These are phyloP conservation scores for Mactra quadrangularis DNA, from an alignment of 1,140 invertebrate species.

Conservation along the genomic window DNA sequence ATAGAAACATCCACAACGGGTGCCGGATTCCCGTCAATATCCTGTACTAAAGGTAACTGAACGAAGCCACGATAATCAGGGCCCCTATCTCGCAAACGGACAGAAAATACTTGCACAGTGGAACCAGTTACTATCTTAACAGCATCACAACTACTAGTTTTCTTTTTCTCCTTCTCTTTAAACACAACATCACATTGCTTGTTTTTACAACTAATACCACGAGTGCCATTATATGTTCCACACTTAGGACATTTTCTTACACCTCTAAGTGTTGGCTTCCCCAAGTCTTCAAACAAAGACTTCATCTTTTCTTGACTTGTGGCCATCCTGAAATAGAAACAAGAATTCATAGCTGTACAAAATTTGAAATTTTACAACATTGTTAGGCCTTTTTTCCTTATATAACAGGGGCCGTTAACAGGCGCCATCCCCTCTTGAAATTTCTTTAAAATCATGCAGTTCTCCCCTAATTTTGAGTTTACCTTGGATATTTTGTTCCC, in stretches of 20 bases:
- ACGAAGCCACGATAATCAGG: constrained; percentile 91
- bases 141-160: constrained; percentile 87
- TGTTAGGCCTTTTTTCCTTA: no score
- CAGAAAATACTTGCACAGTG: constrained; percentile 88
- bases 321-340: constrained; percentile 57
- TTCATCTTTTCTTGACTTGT: constrained; percentile 81
- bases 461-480: no score
- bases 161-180: constrained; percentile 88
- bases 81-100: constrained; percentile 88
- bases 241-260: constrained; percentile 91
- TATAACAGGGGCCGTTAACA: no score
- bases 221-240: constrained; percentile 90
- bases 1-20: constrained; percentile 83
- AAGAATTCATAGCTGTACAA: background rate
- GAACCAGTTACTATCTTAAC: constrained; percentile 88
- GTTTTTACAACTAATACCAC: constrained; percentile 91
- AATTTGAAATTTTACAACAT: no score
- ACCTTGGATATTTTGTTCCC: no score
- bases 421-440: no score
- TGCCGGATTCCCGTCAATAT: constrained; percentile 83
- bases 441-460: no score
- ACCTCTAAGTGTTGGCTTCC: constrained; percentile 89
- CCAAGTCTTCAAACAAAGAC: constrained; percentile 86
- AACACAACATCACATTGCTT: constrained; percentile 90
- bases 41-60: constrained; percentile 86